Base-by-base conservation (phyloP, 1,140 invertebrate species). In the Brachionus paranguensis region DNA sequence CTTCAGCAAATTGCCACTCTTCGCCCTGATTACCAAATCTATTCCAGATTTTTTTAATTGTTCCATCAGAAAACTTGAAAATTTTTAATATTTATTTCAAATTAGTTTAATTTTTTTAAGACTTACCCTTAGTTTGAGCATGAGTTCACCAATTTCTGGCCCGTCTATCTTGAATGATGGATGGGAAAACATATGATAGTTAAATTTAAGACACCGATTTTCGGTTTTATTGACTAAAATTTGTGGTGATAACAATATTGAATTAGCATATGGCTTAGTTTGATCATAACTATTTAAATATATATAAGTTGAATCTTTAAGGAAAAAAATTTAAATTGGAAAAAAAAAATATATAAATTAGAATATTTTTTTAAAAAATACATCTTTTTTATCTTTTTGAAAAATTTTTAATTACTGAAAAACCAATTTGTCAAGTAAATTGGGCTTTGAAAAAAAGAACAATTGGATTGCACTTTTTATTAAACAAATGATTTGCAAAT, bases 271-370 rank as follows among this genome's bases (percentile, higher is more conserved):
- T 5, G 78, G 29, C 37, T 81, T 81, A 2, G 53, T 81, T 68
- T 81, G 78, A 68, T 81, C 78, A 47, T 64, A 81, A 14, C 78
- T 81, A 20, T 81, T 81, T n/a, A 81, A 37, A 45, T 81, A 81
- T 20, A 81, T 64, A 27, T 81, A 81, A 24, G 78, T 81, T 45
- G 78, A 81, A 24, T 60, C 53, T 50, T 50, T 55, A 60, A 20
- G 5, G 10, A 60, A 60, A 20, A 47, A 47, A 47, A 1, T 47
- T 47, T 14, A 47, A 12, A 47, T 47, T 47, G 2, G 2, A 33
- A 33, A 33, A 33, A 37, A 37, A 37, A 37, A 37, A 37, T 7
- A 3, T 37, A 37, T 0, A 37, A 7, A 37, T 7, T 37, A 37
- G 24, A 37, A 37, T 37, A 3, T 37, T 37, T 37, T 37, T 37